Evolutionary conservation across 2,888 invertebrate genomes (phyloP), one percentile per base, ranked within the genome.

Genomic region (Leucoptera coffeella): DNA sequence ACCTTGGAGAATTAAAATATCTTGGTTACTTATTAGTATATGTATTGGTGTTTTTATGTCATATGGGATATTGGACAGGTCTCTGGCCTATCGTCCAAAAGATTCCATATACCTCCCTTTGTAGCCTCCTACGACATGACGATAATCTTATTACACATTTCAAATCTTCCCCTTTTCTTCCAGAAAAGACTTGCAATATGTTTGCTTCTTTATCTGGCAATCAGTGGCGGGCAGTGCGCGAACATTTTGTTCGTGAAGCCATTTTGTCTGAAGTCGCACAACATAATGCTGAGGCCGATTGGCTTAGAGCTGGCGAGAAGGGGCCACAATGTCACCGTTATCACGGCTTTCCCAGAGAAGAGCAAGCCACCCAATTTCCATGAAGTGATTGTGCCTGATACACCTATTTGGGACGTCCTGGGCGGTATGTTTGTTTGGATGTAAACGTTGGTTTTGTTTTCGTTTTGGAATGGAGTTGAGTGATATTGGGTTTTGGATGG

Each of bases 241-340:
- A 62, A 65, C 35, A 72, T 75, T 35, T 43, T 75, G 10, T 60
- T 57, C 26, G 45, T 64, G 4, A 44, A 62, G 26, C 72, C 74
- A 2, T 65, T 73, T 36, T 57, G 67, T 3, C 57, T 62, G 2
- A 62, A 48, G 31, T 74, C 74, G 12, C 75, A 75, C 38, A 50
- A 57, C 31, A 56, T 69, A 30, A 42, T 62, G 41, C 42, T 72
- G 20, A 54, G 56, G 32, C 56, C 62, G 0, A 51, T 75, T 13
- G 61, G 73, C 3, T 36, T 69, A 22, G 72, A 69, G 32, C 40
- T 75, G 22, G 73, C 73, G 4, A 40, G 45, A n/a, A 50, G 64
- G 27, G 74, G 74, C 0, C 74, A 75, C 34, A 64, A 74, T 37
- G 65, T 74, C 1, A 73, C 73, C 2, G 59, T 72, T 2, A 59